Evolutionary conservation across 1,140 invertebrate genomes (phyloP).

Genomic region (Leptinotarsa undecemlineata): DNA sequence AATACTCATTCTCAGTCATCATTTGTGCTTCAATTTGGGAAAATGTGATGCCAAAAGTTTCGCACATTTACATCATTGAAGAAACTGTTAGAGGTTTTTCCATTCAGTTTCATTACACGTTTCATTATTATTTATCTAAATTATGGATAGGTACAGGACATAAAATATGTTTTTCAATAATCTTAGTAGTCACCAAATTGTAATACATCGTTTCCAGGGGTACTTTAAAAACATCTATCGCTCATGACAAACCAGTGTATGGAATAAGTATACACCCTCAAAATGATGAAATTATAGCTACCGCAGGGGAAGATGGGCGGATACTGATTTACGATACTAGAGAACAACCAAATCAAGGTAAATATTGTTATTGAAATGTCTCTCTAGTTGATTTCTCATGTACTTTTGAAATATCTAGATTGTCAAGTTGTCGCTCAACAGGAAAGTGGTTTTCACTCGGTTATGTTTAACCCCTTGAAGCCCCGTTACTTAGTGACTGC

Average conservation of each 20-base stretch:
- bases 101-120: no score
- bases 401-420: constrained; percentile 54
- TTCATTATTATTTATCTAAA: no score
- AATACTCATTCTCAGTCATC: no score
- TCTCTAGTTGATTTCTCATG: not conserved
- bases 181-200: not conserved
- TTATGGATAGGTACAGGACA: no score
- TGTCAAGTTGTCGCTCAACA: constrained; percentile 69
- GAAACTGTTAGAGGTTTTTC: no score
- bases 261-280: constrained; percentile 83
- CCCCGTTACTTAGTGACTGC: constrained; percentile 81
- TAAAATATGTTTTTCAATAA: no score
- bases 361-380: not conserved
- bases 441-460: constrained; percentile 81
- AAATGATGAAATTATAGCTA: constrained; percentile 81
- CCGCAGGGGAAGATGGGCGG: constrained; percentile 88
- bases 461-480: constrained; percentile 87
- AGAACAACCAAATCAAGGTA: constrained; percentile 63
- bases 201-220: constrained; percentile 59
- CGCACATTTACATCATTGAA: no score
- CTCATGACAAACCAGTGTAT: constrained; percentile 88
- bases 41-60: no score
- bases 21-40: no score
- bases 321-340: constrained; percentile 85
- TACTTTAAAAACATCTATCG: constrained; percentile 74